A percentile compares a stretch with the other conserved stretches of the same genome.
Conservation (phyloP, 2,797 vertebrate genomes). For the Epinephelus awoara region DNA sequence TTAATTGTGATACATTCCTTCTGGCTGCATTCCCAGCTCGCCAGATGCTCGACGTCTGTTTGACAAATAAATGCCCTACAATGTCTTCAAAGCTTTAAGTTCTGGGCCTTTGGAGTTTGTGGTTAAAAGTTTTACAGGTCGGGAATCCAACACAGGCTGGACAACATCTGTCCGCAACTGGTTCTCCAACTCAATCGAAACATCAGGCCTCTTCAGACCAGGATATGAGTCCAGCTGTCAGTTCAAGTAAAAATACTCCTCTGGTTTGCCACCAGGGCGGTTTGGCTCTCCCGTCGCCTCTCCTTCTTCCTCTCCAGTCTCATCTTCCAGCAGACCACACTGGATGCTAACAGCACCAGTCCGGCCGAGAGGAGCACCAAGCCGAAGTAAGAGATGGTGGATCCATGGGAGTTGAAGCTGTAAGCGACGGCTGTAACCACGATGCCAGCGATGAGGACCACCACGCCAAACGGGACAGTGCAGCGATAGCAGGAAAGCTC, state of each 20-base stretch:
- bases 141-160: slow-evolving; percentile 25
- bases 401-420: slow-evolving; percentile 97
- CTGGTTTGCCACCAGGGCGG: slow-evolving; percentile 88
- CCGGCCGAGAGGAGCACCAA: slow-evolving; percentile 92
- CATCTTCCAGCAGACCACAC: slow-evolving; percentile 92
- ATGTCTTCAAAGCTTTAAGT: slow-evolving; percentile 68
- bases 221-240: fast-evolving
- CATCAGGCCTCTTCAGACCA: neutral
- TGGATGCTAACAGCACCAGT: slow-evolving; percentile 90
- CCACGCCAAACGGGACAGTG: slow-evolving; percentile 93
- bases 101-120: slow-evolving; percentile 38
- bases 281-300: slow-evolving; percentile 95
- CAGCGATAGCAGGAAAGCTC: slow-evolving; percentile 98
- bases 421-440: slow-evolving; percentile 96
- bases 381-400: slow-evolving; percentile 95
- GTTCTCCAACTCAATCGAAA: slow-evolving; percentile 6
- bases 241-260: slow-evolving; percentile 89
- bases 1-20: slow-evolving; percentile 76
- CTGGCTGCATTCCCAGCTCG: slow-evolving; percentile 71
- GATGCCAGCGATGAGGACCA: slow-evolving; percentile 92
- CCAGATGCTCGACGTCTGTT: slow-evolving; percentile 73
- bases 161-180: slow-evolving; percentile 54
- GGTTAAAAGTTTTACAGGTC: slow-evolving; percentile 34
- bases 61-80: slow-evolving; percentile 60
- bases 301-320: slow-evolving; percentile 91